A percentile compares a stretch with the other conserved stretches of the same genome.
These are phyloP conservation scores for Bibio marci DNA, from an alignment of 2,888 invertebrate species.

Conservation along the genomic window DNA sequence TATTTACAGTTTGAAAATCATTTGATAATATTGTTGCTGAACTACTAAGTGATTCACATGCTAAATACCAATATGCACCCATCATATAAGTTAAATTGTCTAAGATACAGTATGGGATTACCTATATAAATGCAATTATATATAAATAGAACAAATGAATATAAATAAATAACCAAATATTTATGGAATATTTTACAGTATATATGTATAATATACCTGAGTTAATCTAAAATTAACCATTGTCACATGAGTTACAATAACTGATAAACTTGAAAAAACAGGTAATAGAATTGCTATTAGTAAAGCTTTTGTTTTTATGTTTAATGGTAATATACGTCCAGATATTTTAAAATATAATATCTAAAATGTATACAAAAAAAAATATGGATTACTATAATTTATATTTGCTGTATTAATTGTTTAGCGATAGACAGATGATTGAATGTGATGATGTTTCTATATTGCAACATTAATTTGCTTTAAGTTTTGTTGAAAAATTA, in stretches of 20 bases:
- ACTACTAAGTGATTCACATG: constrained; percentile 44
- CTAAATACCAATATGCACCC: constrained; percentile 54
- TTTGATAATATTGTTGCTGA: constrained; percentile 48
- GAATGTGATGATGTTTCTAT: too few species aligned
- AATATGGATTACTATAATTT: too few species aligned
- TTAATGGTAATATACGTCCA: constrained; percentile 36
- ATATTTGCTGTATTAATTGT: too few species aligned
- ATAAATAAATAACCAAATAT: not conserved
- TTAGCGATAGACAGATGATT: too few species aligned
- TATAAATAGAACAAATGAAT: constrained; percentile 4
- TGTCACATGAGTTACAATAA: constrained; percentile 48
- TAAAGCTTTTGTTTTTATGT: constrained; percentile 39
- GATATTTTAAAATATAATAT: constrained; percentile 42
- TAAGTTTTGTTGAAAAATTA: too few species aligned
- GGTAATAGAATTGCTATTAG: constrained; percentile 40
- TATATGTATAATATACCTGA: constrained; percentile 30
- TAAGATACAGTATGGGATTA: constrained; percentile 49
- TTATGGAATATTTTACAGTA: not conserved
- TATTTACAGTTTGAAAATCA: constrained; percentile 42
- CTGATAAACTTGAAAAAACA: constrained; percentile 41
- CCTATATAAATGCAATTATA: too few species aligned
- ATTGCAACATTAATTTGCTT: too few species aligned
- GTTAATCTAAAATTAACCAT: constrained; percentile 48
- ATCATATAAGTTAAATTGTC: constrained; percentile 50
- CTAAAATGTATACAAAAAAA: too few species aligned